phyloP scores from a whole-genome alignment of 2,888 invertebrate genomes.

The Flexamia atlantica region DNA sequence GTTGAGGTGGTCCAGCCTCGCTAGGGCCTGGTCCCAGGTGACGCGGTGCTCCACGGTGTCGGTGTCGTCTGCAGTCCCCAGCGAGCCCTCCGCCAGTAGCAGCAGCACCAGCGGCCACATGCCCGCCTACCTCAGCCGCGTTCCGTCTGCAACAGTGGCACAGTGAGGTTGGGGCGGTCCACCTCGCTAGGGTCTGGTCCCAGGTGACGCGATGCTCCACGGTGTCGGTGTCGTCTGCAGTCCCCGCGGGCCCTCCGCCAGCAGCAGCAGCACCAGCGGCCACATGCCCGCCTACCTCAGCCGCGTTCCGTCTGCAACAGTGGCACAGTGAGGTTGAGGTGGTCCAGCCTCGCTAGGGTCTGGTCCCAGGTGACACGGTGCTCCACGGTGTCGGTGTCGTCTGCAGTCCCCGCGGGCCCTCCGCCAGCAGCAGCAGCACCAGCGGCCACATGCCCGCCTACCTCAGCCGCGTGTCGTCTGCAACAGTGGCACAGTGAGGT shows the following conservation, averaged over 20 bases:
- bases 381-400: slow-evolving; percentile 31
- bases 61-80: slow-evolving; percentile 1
- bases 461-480: not conserved
- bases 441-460: slow-evolving; percentile 25
- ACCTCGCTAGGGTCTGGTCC: not conserved
- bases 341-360: not conserved
- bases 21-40: not conserved
- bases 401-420: not conserved
- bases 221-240: slow-evolving; percentile 5
- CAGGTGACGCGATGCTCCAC: slow-evolving; percentile 41
- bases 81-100: not conserved
- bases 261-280: slow-evolving; percentile 24
- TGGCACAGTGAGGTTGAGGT: not conserved
- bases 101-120: slow-evolving; percentile 39
- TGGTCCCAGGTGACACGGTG: slow-evolving; percentile 9
- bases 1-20: not conserved
- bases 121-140: not conserved
- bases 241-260: not conserved
- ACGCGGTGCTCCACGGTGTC: slow-evolving; percentile 32
- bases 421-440: slow-evolving; percentile 12
- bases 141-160: not conserved
- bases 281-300: slow-evolving; percentile 10
- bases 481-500: not conserved
- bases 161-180: not conserved
- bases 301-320: not conserved